Evolutionary conservation across 1,140 invertebrate genomes (phyloP).

Genomic region (Elysia chlorotica): DNA sequence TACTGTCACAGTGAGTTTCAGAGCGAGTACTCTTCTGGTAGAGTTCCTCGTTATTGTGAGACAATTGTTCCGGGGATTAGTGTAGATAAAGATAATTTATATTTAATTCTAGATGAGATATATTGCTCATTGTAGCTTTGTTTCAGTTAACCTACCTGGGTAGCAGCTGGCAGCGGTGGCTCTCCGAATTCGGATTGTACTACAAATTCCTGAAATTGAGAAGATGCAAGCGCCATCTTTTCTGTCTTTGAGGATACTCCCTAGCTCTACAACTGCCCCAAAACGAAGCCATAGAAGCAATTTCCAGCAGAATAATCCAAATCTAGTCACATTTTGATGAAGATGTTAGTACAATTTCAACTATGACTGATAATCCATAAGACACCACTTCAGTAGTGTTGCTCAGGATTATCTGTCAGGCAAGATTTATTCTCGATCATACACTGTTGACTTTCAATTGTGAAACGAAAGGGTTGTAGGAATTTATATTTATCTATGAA

Average conservation of each 20-base stretch:
- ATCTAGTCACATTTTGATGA: slow-evolving; percentile 13
- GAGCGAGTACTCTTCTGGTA: too few species aligned
- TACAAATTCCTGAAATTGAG: slow-evolving; percentile 37
- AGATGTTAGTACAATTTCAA: background rate
- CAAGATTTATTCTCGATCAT: background rate
- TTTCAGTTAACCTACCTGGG: slow-evolving; percentile 28
- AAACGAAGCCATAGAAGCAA: slow-evolving; percentile 24
- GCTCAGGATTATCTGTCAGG: background rate
- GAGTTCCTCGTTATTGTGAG: too few species aligned
- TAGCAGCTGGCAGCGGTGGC: slow-evolving; percentile 27
- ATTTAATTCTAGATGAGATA: too few species aligned
- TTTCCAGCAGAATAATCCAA: background rate
- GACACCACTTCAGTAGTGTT: background rate
- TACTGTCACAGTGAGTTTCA: too few species aligned
- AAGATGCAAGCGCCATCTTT: slow-evolving; percentile 30
- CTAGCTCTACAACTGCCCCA: slow-evolving; percentile 23
- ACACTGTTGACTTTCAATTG: background rate
- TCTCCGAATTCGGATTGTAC: too few species aligned
- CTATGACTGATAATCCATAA: background rate
- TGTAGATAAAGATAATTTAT: too few species aligned
- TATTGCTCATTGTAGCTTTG: too few species aligned
- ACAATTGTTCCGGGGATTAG: too few species aligned
- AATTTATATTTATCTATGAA: too few species aligned
- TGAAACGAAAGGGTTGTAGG: background rate
- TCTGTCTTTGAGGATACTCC: slow-evolving; percentile 16